phyloP scores from a whole-genome alignment of 92 coral and sea anemone species.

The Heliopora coerulea region DNA sequence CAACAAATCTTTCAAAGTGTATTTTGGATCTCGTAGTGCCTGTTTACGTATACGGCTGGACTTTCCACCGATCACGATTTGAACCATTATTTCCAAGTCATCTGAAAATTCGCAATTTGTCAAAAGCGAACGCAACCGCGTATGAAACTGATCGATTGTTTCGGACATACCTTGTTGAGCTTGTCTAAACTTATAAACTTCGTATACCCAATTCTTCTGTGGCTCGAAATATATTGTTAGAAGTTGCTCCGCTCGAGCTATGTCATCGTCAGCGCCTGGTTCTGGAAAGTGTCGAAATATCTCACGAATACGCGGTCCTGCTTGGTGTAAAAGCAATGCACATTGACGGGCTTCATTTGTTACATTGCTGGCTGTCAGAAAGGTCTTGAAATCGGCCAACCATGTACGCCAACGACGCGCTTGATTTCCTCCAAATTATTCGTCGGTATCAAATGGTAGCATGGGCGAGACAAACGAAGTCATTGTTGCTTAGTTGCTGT shows the following conservation, averaged over 20 bases:
- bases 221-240: too few species aligned
- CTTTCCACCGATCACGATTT: conserved; percentile 44
- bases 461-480: conserved; percentile 2
- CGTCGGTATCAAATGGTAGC: conserved; percentile 8
- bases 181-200: conserved; percentile 35
- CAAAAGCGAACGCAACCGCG: conserved; percentile 18
- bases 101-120: conserved; percentile 32
- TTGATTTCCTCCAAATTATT: conserved; percentile 68
- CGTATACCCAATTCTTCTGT: conserved; percentile 23
- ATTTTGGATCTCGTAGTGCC: conserved; percentile 44
- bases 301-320: conserved; percentile 15
- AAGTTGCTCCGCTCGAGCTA: conserved; percentile 24
- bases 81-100: conserved; percentile 41
- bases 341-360: conserved; percentile 14
- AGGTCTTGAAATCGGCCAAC: conserved; percentile 50
- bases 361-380: conserved; percentile 10
- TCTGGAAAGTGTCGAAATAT: conserved; percentile 29
- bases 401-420: too few species aligned
- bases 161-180: conserved; percentile 35
- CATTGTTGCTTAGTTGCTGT: neutral
- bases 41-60: conserved; percentile 46
- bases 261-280: conserved; percentile 3
- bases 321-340: conserved; percentile 12
- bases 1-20: conserved; percentile 16
- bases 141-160: conserved; percentile 39